Base-by-base conservation (phyloP, 2,113 vertebrate genomes). In the Hippoglossus stenolepis region DNA sequence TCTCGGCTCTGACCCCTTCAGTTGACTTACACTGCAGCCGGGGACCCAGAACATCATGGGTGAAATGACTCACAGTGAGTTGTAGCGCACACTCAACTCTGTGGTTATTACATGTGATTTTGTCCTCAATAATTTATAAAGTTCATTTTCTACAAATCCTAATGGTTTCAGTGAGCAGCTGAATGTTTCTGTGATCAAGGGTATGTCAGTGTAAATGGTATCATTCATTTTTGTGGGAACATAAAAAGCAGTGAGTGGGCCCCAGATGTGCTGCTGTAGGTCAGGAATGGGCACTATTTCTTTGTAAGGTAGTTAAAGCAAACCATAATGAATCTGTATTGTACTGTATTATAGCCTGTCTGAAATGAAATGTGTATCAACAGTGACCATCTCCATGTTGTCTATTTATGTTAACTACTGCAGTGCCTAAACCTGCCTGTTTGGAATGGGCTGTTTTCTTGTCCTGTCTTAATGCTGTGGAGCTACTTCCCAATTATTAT, bases 101-200 rank as follows among this genome's bases (percentile, higher is more conserved):
- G n/a, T 23, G 21, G 35, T 69, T 74, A 65, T 64, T 61, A 53
- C 60, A 58, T 73, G 43, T 43, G 18, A 75, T 74, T 59, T 35
- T 59, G 38, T 56, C 63, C 23, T 64, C 2, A 60, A 65, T 61
- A 47, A 73, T 79, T 65, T 59, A 82, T 73, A 18, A 45, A 69
- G 47, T 70, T 54, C 2, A 82, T 79, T 82, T 66, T 40, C 63
- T 66, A 40, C 49, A 47, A 71, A 57, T 66, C 62, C 49, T 62
- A 40, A 69, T 26, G 40, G 20, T 57, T 75, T 14, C 4, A 2
- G 49, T 18, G 64, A 63, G 63, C 69, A 28, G 56, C 28, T 31
- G 28, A 31, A 31, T 31, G 28, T 31, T 31, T 31, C 28, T 31
- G 28, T 31, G 1, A 7, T 31, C 23, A 31, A 31, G 28, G 28